phyloP scores from a whole-genome alignment of 2,113 vertebrate species.

The Tragelaphus strepsiceros region DNA sequence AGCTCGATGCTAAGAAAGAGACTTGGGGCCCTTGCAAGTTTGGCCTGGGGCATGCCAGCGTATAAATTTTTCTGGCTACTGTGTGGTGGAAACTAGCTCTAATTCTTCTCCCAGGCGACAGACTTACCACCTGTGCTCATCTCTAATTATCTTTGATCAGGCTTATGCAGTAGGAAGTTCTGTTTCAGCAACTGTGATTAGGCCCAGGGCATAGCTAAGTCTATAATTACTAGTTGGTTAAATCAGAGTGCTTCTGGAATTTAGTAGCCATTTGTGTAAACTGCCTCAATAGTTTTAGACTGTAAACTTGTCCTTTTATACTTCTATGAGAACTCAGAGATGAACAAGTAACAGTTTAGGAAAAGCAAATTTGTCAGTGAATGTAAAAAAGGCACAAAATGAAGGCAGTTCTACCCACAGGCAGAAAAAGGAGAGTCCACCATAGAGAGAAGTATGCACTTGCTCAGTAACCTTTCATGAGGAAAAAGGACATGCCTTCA shows the following conservation, averaged over 20 bases:
- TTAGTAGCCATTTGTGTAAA: constrained; percentile 45
- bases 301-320: constrained; percentile 39
- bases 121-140: constrained; percentile 31
- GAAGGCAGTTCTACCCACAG: background rate
- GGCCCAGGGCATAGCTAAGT: constrained; percentile 45
- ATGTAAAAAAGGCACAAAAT: constrained; percentile 13
- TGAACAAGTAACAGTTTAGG: constrained; percentile 39
- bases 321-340: constrained; percentile 4
- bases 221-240: constrained; percentile 64
- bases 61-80: constrained; percentile 27
- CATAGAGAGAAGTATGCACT: background rate
- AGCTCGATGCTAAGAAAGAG: background rate
- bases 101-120: constrained; percentile 41
- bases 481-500: background rate
- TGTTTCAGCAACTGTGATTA: constrained; percentile 35
- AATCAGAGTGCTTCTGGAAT: constrained; percentile 44
- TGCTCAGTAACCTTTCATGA: background rate
- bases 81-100: constrained; percentile 6
- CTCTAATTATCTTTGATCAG: constrained; percentile 58
- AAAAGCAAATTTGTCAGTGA: constrained; percentile 36
- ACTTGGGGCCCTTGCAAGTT: background rate
- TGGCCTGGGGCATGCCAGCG: background rate
- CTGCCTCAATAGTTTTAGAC: constrained; percentile 49
- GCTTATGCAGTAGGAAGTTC: constrained; percentile 39
- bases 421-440: background rate